Percentiles rank a stretch among this genome's conserved stretches.
These are phyloP conservation scores for Panagrolaimus sp. DNA, from an alignment of 1,140 invertebrate genomes.

Conservation along the genomic window DNA sequence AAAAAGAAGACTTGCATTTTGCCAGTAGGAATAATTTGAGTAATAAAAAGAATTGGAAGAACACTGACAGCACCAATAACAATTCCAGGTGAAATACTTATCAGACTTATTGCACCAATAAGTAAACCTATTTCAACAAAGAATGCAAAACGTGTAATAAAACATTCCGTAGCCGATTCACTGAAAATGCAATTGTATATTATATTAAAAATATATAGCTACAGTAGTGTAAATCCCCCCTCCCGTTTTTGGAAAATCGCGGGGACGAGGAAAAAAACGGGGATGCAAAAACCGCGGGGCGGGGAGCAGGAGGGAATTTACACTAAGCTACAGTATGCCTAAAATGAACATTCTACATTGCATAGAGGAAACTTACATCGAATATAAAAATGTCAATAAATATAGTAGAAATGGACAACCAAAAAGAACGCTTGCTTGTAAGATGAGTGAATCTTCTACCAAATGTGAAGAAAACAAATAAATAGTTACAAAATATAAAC, in stretches of 20 bases:
- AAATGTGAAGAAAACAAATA: background rate
- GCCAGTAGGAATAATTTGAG: background rate
- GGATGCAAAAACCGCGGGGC: no score
- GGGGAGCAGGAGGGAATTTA: no score
- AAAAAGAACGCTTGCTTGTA: background rate
- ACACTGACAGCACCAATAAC: background rate
- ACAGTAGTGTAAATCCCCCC: no score
- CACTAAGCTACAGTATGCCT: no score
- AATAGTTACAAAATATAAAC: background rate
- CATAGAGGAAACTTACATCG: conserved; percentile 8
- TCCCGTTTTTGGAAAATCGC: no score
- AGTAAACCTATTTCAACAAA: background rate
- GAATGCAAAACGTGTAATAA: background rate
- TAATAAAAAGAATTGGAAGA: background rate
- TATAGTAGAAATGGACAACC: background rate
- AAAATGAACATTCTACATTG: no score
- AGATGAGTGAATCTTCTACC: background rate
- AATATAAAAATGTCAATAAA: background rate
- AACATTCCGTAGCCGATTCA: background rate
- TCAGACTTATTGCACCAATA: background rate
- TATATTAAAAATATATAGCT: background rate
- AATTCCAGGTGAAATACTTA: background rate
- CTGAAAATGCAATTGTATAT: background rate
- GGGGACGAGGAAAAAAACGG: no score
- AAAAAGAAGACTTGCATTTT: background rate